A percentile compares a stretch with the other conserved stretches of the same genome.
These are phyloP conservation scores for Sciurus niger DNA, from an alignment of 2,113 vertebrate genomes.

Conservation along the genomic window DNA sequence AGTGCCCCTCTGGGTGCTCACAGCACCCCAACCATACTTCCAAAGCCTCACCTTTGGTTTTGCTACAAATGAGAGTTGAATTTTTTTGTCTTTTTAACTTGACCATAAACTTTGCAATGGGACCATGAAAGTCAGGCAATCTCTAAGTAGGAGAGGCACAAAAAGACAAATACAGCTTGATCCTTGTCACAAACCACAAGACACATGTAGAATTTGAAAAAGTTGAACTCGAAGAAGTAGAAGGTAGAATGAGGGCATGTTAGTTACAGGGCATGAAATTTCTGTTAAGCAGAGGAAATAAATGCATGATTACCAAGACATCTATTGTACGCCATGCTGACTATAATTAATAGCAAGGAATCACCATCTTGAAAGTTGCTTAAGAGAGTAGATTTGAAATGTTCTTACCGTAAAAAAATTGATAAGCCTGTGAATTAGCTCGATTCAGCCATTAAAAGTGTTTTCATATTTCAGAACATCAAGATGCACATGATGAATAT, in stretches of 20 bases:
- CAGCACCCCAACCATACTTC: not conserved
- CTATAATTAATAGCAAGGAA: not conserved
- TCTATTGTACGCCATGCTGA: not conserved
- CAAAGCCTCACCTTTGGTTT: not conserved
- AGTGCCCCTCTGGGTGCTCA: not conserved
- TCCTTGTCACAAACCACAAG: too few relatives aligned
- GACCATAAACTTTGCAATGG: not conserved
- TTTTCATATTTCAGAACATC: not conserved
- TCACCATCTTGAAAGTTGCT: not conserved
- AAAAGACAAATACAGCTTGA: not conserved
- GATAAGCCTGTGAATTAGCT: not conserved
- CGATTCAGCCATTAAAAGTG: not conserved
- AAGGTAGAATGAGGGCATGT: not conserved
- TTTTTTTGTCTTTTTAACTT: not conserved
- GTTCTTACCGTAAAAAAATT: not conserved
- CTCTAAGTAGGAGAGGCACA: not conserved
- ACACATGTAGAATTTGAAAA: not conserved
- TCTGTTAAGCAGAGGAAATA: too few relatives aligned
- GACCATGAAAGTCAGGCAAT: not conserved
- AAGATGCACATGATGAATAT: not conserved
- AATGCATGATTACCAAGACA: not conserved
- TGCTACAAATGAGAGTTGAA: not conserved
- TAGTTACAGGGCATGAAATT: not conserved
- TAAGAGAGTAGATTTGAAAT: not conserved
- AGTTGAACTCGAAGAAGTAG: not conserved